These are phyloP conservation scores for Gasterosteus aculeatus DNA, from an alignment of 2,113 vertebrate species.

Conservation along the genomic window DNA sequence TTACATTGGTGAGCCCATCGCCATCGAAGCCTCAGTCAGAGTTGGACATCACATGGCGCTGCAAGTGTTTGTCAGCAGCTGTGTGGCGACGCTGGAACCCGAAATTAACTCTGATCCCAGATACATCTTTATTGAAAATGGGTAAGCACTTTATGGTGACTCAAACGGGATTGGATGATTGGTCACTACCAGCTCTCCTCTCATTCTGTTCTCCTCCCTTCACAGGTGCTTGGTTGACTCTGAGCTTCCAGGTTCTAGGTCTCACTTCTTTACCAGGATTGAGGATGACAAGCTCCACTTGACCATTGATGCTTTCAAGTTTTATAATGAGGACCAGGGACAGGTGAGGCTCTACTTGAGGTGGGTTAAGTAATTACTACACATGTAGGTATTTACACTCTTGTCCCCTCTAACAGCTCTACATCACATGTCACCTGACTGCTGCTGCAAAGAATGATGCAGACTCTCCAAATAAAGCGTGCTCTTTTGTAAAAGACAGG, in stretches of 20 bases:
- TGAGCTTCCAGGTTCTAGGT: conserved; percentile 59
- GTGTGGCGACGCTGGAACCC: conserved; percentile 69
- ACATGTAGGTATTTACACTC: neutral
- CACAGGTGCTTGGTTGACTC: conserved; percentile 75
- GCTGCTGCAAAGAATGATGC: conserved; percentile 57
- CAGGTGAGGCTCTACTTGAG: conserved; percentile 28
- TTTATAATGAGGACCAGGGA: conserved; percentile 51
- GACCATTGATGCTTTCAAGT: conserved; percentile 73
- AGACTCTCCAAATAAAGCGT: conserved; percentile 62
- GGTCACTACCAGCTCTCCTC: neutral
- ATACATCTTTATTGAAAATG: conserved; percentile 74
- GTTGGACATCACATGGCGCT: conserved; percentile 66
- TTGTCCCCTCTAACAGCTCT: conserved; percentile 56
- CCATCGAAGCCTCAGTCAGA: conserved; percentile 70
- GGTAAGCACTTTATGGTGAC: conserved; percentile 49
- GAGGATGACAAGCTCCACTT: conserved; percentile 64
- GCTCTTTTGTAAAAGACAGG: conserved; percentile 67
- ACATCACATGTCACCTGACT: conserved; percentile 70
- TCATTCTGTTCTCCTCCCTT: neutral
- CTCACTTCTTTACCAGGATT: conserved; percentile 58
- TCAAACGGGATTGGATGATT: neutral
- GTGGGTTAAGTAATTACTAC: neutral
- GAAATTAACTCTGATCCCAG: conserved; percentile 58
- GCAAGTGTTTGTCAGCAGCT: conserved; percentile 72
- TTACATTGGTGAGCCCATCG: conserved; percentile 64